These are phyloP conservation scores for Ancistrus triradiatus DNA, from an alignment of 2,113 vertebrate species.

Conservation along the genomic window DNA sequence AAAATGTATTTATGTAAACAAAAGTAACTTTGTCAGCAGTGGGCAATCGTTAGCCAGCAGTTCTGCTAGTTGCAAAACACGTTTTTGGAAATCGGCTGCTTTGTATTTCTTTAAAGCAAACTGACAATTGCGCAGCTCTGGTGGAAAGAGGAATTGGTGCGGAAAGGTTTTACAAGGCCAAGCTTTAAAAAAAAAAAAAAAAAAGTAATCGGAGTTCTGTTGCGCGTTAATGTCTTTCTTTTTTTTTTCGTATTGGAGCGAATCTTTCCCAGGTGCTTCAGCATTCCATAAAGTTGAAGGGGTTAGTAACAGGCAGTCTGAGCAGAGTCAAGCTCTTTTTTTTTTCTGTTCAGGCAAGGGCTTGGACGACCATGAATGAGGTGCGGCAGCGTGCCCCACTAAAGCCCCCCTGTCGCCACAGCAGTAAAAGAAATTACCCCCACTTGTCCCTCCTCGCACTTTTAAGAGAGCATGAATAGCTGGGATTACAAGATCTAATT, in stretches of 20 bases:
- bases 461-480: conserved; percentile 50
- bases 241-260: conserved; percentile 47
- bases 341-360: conserved; percentile 5
- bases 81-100: conserved; percentile 43
- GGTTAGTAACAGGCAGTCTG: no score
- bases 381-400: neutral
- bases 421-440: conserved; percentile 47
- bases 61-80: conserved; percentile 45
- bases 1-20: neutral
- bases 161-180: conserved; percentile 62
- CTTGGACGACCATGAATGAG: conserved; percentile 22
- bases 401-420: conserved; percentile 32
- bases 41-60: conserved; percentile 8
- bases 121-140: conserved; percentile 56
- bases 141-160: conserved; percentile 61
- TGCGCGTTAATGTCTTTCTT: conserved; percentile 55
- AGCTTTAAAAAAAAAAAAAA: conserved; percentile 28
- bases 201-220: conserved; percentile 48
- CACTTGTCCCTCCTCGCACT: conserved; percentile 41
- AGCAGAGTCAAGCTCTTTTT: neutral
- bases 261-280: conserved; percentile 62
- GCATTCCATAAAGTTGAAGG: conserved; percentile 50
- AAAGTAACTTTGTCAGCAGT: neutral
- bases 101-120: conserved; percentile 50
- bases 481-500: conserved; percentile 55